phyloP scores from a whole-genome alignment of 37 sponge, comb jelly and placozoan genomes.

The Crambe crambe region DNA sequence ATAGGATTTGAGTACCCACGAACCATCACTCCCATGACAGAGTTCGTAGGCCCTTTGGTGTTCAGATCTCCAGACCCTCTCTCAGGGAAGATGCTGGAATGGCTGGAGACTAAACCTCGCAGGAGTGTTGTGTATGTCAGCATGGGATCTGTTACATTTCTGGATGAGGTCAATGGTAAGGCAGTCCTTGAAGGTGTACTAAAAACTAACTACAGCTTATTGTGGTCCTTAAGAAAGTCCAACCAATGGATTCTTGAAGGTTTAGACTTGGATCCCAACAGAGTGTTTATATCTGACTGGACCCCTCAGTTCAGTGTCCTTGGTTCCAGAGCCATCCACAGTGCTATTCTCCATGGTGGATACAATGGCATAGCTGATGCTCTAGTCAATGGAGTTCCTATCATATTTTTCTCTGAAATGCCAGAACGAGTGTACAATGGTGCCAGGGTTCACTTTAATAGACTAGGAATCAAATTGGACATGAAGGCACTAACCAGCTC shows the following conservation, averaged over 20 bases:
- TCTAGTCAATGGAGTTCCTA: conserved; percentile 50
- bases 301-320: conserved; percentile 59
- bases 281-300: conserved; percentile 50
- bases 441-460: conserved; percentile 20
- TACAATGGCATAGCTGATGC: conserved; percentile 65
- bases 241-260: conserved; percentile 37
- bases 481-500: background rate
- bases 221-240: conserved; percentile 56
- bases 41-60: conserved; percentile 48
- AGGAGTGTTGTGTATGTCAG: conserved; percentile 65
- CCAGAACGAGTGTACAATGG: conserved; percentile 39
- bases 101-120: conserved; percentile 31
- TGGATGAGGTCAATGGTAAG: conserved; percentile 15
- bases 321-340: conserved; percentile 14
- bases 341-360: conserved; percentile 73
- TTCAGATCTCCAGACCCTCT: conserved; percentile 19
- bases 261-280: conserved; percentile 17
- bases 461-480: conserved; percentile 7
- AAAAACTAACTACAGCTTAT: conserved; percentile 17
- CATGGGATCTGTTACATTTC: conserved; percentile 45
- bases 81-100: conserved; percentile 13
- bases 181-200: conserved; percentile 28
- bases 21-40: conserved; percentile 21
- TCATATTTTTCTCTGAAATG: conserved; percentile 29
- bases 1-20: conserved; percentile 64